A percentile compares a stretch with the other conserved stretches of the same genome.
Conservation (phyloP, 2,113 vertebrate species). For the Cephalopterus ornatus region DNA sequence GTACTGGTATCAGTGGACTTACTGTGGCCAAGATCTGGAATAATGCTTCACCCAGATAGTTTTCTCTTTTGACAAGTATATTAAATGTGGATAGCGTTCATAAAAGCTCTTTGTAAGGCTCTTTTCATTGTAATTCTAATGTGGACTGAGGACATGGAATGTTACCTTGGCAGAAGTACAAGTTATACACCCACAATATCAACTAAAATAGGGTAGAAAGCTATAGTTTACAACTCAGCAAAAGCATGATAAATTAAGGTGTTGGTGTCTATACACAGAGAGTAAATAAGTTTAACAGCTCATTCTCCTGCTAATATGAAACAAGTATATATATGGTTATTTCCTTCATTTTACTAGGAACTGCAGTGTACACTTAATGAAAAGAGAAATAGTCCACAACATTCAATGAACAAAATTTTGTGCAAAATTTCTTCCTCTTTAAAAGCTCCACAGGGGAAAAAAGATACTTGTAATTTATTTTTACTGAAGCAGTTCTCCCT, state of each 20-base stretch:
- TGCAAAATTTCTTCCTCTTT: background rate
- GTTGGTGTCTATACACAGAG: background rate
- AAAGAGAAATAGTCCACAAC: background rate
- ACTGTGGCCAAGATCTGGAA: background rate
- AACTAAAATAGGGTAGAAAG: background rate
- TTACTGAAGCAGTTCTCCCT: background rate
- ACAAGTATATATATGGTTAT: background rate
- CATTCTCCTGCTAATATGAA: background rate
- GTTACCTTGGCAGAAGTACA: background rate
- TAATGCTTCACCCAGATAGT: background rate
- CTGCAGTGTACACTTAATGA: background rate
- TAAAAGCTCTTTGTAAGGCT: background rate
- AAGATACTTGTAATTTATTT: background rate
- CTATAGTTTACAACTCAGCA: background rate
- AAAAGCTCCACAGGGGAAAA: background rate
- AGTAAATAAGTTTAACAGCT: background rate
- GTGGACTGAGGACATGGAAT: background rate
- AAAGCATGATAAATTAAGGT: background rate
- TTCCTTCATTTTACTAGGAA: background rate
- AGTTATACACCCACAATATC: background rate
- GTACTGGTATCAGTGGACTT: background rate
- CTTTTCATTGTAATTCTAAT: background rate
- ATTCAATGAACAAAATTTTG: background rate
- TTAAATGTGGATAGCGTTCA: background rate
- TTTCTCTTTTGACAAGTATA: background rate